Evolutionary conservation across 2,113 vertebrate species (phyloP).

Genomic region (Gila orcuttii): DNA sequence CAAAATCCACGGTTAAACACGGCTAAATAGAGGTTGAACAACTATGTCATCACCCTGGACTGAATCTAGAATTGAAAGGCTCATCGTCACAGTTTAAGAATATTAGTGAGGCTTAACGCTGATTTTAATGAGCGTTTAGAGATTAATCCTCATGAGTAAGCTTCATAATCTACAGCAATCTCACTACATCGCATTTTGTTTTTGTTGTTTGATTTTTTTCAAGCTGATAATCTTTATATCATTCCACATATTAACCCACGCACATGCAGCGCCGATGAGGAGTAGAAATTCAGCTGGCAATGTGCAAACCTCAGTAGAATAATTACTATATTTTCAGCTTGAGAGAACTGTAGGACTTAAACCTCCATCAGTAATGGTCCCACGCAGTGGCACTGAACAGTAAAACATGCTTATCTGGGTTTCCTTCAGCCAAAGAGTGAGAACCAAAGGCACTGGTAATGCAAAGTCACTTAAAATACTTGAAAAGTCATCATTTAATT

Average conservation of each 20-base stretch:
- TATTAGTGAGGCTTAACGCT: neutral
- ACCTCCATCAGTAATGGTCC: slow-evolving; percentile 9
- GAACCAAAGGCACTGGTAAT: neutral
- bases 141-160: slow-evolving; percentile 29
- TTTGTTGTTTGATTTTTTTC: slow-evolving; percentile 1
- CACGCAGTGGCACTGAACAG: neutral
- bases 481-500: neutral
- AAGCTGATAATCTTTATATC: slow-evolving; percentile 18
- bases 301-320: slow-evolving; percentile 22
- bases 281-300: slow-evolving; percentile 7
- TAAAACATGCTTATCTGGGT: slow-evolving; percentile 24
- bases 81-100: neutral
- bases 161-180: slow-evolving; percentile 14
- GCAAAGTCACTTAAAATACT: neutral
- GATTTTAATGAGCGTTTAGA: slow-evolving; percentile 15
- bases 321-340: slow-evolving; percentile 31
- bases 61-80: slow-evolving; percentile 19
- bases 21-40: neutral
- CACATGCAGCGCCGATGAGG: neutral
- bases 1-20: neutral
- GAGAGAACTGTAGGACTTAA: slow-evolving; percentile 29
- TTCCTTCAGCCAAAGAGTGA: slow-evolving; percentile 1
- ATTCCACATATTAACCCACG: slow-evolving; percentile 29
- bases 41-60: slow-evolving; percentile 8
- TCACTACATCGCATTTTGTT: neutral